Evolutionary conservation across 2,797 vertebrate genomes (phyloP).

Genomic region (Vireo griseus): DNA sequence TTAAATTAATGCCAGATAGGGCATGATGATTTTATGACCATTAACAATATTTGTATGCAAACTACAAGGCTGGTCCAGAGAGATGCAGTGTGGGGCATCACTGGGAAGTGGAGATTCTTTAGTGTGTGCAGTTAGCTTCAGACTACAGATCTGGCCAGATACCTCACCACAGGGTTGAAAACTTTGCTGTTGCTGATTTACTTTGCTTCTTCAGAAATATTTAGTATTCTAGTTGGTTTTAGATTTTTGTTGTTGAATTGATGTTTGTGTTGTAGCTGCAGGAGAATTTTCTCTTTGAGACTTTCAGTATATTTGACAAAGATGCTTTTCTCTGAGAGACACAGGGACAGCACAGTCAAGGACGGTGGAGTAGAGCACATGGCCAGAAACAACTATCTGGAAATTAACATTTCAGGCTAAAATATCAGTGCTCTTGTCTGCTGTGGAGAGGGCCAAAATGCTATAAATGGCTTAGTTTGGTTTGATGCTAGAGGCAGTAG

Average conservation of each 20-base stretch:
- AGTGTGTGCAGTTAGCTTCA: accelerated
- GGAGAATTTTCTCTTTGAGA: neutral
- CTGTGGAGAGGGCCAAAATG: neutral
- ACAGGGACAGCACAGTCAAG: neutral
- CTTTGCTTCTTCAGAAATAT: neutral
- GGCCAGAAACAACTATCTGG: neutral
- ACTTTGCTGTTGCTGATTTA: neutral
- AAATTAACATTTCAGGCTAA: neutral
- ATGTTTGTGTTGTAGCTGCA: neutral
- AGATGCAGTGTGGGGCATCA: neutral
- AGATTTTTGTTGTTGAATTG: neutral
- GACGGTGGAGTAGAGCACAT: neutral
- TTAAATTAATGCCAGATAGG: neutral
- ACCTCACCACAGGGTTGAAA: neutral
- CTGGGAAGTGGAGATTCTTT: neutral
- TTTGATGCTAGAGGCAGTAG: neutral
- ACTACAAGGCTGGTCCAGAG: neutral
- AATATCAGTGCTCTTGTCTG: neutral
- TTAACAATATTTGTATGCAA: neutral
- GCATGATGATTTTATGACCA: neutral
- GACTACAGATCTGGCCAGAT: neutral
- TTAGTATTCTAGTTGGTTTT: neutral
- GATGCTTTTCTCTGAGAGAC: neutral
- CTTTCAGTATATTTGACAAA: neutral
- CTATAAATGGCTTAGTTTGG: neutral